phyloP scores from a whole-genome alignment of 2,113 vertebrate species.

The Buteo buteo region DNA sequence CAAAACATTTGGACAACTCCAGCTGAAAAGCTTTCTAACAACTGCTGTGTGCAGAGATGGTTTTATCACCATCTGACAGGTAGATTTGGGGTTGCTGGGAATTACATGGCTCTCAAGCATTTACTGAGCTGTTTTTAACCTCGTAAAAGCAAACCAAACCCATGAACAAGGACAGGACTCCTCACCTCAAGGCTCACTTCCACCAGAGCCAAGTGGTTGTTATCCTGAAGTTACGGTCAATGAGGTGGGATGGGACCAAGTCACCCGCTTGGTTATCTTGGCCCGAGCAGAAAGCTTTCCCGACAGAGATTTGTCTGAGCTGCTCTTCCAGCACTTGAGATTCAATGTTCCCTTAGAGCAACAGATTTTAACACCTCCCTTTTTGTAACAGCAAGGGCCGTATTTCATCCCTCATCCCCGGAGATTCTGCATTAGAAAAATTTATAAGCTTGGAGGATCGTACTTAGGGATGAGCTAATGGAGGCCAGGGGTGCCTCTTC shows the following conservation, averaged over 20 bases:
- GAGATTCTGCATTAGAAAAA: slow-evolving; percentile 2
- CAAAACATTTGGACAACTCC: background rate
- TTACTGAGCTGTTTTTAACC: background rate
- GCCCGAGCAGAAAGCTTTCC: background rate
- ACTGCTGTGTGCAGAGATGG: rapidly evolving
- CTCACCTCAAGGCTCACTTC: background rate
- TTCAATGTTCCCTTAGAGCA: background rate
- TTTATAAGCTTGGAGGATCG: slow-evolving; percentile 20
- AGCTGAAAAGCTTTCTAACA: background rate
- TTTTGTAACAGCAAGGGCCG: background rate
- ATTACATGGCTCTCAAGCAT: background rate
- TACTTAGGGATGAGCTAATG: slow-evolving; percentile 37
- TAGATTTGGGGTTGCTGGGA: background rate
- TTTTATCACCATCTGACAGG: background rate
- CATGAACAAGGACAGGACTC: background rate
- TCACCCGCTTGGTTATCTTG: background rate
- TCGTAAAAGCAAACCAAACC: background rate
- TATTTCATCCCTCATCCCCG: slow-evolving; percentile 33
- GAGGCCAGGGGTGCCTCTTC: slow-evolving; percentile 38
- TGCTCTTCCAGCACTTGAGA: background rate
- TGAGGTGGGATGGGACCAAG: background rate
- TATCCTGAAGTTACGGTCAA: background rate
- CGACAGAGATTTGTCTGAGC: background rate
- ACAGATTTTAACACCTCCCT: background rate
- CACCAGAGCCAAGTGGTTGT: background rate